phyloP scores from a whole-genome alignment of 1,140 invertebrate genomes.

The Ganaspis sp. region DNA sequence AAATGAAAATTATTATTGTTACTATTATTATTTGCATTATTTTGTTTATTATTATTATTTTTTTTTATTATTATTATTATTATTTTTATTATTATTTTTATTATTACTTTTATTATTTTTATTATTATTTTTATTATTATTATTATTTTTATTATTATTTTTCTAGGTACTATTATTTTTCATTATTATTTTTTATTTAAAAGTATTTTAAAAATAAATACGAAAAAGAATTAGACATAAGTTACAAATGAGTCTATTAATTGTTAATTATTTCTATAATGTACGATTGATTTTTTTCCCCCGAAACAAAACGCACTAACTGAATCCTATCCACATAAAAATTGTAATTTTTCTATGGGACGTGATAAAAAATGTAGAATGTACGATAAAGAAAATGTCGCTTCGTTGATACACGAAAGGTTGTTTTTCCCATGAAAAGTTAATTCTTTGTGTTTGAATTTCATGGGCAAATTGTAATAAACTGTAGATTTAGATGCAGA shows the following conservation, averaged over 20 bases:
- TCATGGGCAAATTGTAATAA: background rate
- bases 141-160: no score
- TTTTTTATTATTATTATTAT: no score
- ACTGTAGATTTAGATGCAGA: background rate
- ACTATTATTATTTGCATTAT: background rate
- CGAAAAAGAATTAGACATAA: no score
- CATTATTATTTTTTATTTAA: no score
- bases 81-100: no score
- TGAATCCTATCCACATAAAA: background rate
- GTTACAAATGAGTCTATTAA: no score
- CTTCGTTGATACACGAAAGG: background rate
- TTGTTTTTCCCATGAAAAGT: background rate
- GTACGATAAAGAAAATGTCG: background rate
- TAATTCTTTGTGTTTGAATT: background rate
- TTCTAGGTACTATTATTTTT: no score
- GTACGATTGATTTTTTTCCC: no score
- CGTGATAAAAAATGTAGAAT: background rate
- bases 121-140: no score
- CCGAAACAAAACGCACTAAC: background rate
- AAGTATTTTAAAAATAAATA: no score
- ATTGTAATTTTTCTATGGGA: background rate
- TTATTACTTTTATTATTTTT: no score
- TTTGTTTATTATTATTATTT: background rate
- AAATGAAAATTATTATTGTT: background rate
- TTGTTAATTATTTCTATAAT: no score